Base-by-base conservation (phyloP, 2,888 invertebrate species). In the Neria commutata region DNA sequence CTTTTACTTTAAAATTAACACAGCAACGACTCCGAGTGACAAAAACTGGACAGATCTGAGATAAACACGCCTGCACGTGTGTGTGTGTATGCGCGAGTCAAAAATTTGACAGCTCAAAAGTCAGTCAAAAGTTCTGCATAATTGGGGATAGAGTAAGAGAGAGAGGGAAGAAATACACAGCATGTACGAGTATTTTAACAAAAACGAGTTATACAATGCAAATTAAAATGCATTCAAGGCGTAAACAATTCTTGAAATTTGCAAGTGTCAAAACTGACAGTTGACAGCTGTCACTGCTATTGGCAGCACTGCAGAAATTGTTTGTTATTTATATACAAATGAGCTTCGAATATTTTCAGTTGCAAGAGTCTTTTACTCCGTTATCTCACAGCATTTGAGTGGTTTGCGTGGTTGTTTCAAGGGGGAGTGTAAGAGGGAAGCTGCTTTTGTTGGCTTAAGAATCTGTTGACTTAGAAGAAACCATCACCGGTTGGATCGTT, bases 401-500 rank as follows among this genome's bases (percentile, higher is more conserved):
- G 11, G 29, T 6, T 29, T 6, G 29, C 6, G 29, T 29, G 11
- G 29, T 29, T 29, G 6, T 29, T 6, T 11, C 29, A 29, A 11
- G 14, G 51, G 14, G 37, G 40, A 19, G 34, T 46, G 51, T 23
- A 29, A 5, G 21, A 26, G 37, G 45, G 47, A 24, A 29, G 6
- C 45, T 58, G 34, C 60, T 58, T 61, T 52, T 61, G 33, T 57
- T 56, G 54, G 51, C 63, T 61, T 65, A 71, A 73, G 63, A 65
- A 60, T 63, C 58, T 62, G 59, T 66, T 84, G 84, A 84, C 85
- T 87, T 91, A 94, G 87, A 91, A 93, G 87, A 90, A 92, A 83
- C 91, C 82, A 75, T 82, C 82, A 73, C 82, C 82, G 67, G 82
- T 91, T 64, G 95, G 95, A 84, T 95, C 95, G 81, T 92, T 92